Conservation (phyloP, 2,113 vertebrate species). For the Eublepharis macularius region DNA sequence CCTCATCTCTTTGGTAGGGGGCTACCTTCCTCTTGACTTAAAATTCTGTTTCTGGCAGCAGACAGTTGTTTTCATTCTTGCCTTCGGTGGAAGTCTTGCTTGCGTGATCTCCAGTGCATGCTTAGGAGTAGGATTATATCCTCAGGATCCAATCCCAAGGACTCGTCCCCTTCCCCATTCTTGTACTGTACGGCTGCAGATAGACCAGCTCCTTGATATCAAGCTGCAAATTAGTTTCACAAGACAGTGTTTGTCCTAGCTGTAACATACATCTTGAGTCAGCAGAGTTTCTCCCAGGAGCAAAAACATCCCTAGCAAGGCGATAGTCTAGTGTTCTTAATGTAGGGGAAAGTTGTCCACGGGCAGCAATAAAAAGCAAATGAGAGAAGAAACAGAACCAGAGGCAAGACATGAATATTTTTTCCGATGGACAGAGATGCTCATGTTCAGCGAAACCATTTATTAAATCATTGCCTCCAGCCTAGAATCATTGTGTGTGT, state of each 20-base stretch:
- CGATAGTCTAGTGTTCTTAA: background rate
- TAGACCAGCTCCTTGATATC: background rate
- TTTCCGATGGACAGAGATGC: conserved; percentile 10
- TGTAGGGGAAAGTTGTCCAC: background rate
- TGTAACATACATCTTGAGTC: background rate
- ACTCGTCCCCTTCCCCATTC: too few relatives aligned
- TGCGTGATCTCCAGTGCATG: too few relatives aligned
- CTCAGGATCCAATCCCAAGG: too few relatives aligned
- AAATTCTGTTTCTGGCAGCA: too few relatives aligned
- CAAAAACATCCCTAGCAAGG: background rate
- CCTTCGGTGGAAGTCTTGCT: too few relatives aligned
- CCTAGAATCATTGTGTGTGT: background rate
- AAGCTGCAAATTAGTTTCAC: background rate
- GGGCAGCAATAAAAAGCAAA: background rate
- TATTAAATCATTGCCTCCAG: background rate
- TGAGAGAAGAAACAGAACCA: conserved; percentile 22
- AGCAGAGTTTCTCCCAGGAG: background rate
- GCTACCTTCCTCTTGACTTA: too few relatives aligned
- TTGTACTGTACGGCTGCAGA: background rate
- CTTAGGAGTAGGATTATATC: too few relatives aligned
- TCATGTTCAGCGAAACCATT: background rate
- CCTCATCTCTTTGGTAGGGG: too few relatives aligned
- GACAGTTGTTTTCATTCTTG: too few relatives aligned
- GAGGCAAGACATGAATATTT: conserved; percentile 29
- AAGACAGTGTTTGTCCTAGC: background rate